A percentile compares a stretch with the other conserved stretches of the same genome.
Conservation (phyloP, 2,113 vertebrate genomes). For the Strix aluco region DNA sequence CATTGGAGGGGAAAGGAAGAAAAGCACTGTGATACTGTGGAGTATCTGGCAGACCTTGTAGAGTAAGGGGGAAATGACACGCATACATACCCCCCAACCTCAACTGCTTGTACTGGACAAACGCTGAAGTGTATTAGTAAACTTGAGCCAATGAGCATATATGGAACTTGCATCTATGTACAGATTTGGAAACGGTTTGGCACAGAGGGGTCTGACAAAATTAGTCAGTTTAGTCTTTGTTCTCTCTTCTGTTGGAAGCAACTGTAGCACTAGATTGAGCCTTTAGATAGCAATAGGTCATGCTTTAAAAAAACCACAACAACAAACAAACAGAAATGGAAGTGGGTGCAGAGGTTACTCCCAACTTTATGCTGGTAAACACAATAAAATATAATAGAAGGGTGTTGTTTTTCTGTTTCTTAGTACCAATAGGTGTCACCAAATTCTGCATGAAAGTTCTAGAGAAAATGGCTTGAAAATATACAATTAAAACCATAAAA, state of each 20-base stretch:
- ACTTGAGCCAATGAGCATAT: not conserved
- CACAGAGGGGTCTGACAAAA: not conserved
- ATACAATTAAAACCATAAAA: not conserved
- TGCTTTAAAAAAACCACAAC: not conserved
- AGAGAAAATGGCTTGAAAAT: not conserved
- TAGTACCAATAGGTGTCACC: not conserved
- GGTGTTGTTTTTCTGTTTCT: not conserved
- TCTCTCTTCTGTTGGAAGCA: not conserved
- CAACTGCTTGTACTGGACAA: not conserved
- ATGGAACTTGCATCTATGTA: not conserved
- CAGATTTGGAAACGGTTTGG: not conserved
- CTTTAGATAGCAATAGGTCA: not conserved
- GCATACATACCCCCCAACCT: not conserved
- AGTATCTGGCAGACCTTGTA: not conserved
- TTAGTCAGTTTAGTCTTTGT: not conserved
- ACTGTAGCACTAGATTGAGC: not conserved
- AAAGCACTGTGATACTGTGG: not conserved
- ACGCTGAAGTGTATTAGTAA: not conserved
- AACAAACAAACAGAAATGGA: not conserved
- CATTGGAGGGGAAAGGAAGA: not conserved
- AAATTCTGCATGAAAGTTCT: not conserved
- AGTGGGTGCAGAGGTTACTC: not conserved
- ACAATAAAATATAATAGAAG: not conserved
- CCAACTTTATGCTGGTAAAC: not conserved
- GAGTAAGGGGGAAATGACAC: not conserved